Conservation (phyloP, 2,113 vertebrate genomes). For the Athene noctua region DNA sequence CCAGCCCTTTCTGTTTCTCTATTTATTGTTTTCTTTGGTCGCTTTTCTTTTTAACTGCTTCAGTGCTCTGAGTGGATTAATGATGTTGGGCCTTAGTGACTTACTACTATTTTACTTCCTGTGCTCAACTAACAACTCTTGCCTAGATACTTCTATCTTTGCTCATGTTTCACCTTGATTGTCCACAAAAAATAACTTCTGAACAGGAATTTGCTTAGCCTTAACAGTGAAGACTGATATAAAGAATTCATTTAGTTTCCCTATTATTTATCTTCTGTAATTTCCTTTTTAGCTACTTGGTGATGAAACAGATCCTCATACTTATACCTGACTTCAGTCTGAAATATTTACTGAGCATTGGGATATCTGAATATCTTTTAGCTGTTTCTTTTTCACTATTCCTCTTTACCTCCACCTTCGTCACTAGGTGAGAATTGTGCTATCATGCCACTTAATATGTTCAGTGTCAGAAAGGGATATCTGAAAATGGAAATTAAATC, state of each 20-base stretch:
- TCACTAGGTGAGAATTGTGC: not conserved
- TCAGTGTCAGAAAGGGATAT: not conserved
- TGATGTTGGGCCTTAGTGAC: not conserved
- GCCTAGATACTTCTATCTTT: not conserved
- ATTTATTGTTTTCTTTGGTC: not conserved
- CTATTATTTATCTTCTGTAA: not conserved
- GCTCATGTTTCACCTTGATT: not conserved
- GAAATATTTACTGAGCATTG: not conserved
- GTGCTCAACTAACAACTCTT: not conserved
- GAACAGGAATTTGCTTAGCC: not conserved
- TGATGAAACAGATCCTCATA: not conserved
- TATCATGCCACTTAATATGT: not conserved
- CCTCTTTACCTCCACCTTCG: not conserved
- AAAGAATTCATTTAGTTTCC: not conserved
- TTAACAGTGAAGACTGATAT: not conserved
- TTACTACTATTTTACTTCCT: not conserved
- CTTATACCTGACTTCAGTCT: not conserved
- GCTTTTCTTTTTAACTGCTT: not conserved
- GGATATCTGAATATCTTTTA: not conserved
- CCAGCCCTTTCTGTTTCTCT: not conserved
- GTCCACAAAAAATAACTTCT: not conserved
- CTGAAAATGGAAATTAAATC: not conserved
- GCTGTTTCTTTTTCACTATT: not conserved
- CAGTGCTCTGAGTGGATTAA: not conserved
- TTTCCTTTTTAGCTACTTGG: not conserved